Evolutionary conservation across 2,797 vertebrate species (phyloP).

Genomic region (Caiman crocodilus): DNA sequence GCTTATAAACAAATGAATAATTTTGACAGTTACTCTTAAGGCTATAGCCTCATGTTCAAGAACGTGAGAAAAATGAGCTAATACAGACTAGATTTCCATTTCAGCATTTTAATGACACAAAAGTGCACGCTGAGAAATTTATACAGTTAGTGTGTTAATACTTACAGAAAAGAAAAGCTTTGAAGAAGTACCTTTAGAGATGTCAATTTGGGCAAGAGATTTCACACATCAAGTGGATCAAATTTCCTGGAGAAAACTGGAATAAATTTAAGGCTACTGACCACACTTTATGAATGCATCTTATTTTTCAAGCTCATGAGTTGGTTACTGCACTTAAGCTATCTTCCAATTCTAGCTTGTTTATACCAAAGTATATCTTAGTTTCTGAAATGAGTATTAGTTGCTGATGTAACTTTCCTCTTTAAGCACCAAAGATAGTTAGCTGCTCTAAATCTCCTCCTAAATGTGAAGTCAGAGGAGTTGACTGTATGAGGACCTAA

Average conservation of each 20-base stretch:
- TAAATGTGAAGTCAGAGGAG: background rate
- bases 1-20: background rate
- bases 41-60: no score
- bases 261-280: background rate
- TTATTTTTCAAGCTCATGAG: background rate
- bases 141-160: no score
- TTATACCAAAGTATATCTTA: background rate
- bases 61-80: no score
- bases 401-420: background rate
- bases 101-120: background rate
- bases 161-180: background rate
- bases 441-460: background rate
- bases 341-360: background rate
- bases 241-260: background rate
- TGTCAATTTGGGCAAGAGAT: background rate
- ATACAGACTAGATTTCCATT: background rate
- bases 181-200: background rate
- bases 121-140: background rate
- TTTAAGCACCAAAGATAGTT: background rate
- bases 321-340: background rate
- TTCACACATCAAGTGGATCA: background rate
- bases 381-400: background rate
- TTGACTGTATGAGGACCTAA: no score
- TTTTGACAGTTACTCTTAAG: no score
- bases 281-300: no score